Conservation (phyloP, 2,113 vertebrate species). For the Corythaixoides concolor region DNA sequence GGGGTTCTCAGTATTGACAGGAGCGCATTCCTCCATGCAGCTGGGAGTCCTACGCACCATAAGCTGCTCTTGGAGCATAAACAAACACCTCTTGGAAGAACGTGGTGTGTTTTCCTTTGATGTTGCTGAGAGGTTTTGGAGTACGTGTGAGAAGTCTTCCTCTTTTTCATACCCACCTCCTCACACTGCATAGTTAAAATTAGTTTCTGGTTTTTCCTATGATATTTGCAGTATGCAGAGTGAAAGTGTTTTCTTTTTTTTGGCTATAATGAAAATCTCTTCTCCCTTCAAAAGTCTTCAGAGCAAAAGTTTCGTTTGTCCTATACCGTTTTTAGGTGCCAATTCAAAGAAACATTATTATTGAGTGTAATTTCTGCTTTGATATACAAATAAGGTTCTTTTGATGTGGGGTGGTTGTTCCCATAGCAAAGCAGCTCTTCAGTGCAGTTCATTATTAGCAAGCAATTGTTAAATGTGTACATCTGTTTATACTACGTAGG, state of each 20-base stretch:
- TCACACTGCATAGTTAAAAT: not conserved
- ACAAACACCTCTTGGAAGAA: slow-evolving; percentile 44
- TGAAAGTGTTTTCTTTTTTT: not conserved
- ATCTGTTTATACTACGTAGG: not conserved
- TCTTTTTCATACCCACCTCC: slow-evolving; percentile 26
- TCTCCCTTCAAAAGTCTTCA: slow-evolving; percentile 11
- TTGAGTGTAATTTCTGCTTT: slow-evolving; percentile 35
- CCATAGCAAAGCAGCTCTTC: slow-evolving; percentile 7
- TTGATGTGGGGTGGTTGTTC: slow-evolving; percentile 41
- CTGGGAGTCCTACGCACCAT: not conserved
- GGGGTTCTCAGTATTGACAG: not conserved
- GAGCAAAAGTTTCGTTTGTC: slow-evolving; percentile 22
- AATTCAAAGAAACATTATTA: slow-evolving; percentile 21
- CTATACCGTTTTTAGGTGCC: slow-evolving; percentile 23
- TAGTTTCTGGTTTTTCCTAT: slow-evolving; percentile 26
- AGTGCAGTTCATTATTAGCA: slow-evolving; percentile 22
- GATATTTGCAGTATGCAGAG: not conserved
- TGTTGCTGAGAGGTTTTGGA: slow-evolving; percentile 36
- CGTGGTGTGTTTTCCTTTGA: slow-evolving; percentile 19
- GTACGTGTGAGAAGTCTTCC: not conserved
- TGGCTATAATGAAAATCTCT: not conserved
- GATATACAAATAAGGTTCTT: slow-evolving; percentile 56
- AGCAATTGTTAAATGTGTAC: slow-evolving; percentile 7
- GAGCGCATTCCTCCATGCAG: not conserved
- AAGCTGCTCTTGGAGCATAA: slow-evolving; percentile 32